These are phyloP conservation scores for Caenorhabditis sp. DNA, from an alignment of 2,888 invertebrate genomes.

Conservation along the genomic window DNA sequence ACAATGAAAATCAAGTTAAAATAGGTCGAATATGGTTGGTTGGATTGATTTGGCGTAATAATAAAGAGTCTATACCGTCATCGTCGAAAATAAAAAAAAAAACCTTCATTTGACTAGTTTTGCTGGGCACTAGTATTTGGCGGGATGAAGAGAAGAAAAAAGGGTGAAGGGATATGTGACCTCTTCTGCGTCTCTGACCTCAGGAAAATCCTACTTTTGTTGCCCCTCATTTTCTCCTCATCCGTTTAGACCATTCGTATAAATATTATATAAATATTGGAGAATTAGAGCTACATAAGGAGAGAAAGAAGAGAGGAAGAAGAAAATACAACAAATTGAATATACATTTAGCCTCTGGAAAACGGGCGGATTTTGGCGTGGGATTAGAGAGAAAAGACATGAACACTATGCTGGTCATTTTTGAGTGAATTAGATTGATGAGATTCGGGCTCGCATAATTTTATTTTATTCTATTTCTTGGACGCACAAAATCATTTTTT, in stretches of 20 bases:
- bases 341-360: constrained; percentile 9
- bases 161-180: constrained; percentile 18
- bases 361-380: constrained; percentile 2
- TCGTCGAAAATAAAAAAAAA: not conserved
- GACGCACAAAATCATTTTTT: constrained; percentile 1
- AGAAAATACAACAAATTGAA: constrained; percentile 8
- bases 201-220: not conserved
- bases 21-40: not conserved
- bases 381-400: constrained; percentile 18
- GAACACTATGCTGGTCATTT: constrained; percentile 35
- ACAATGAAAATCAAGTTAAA: not conserved
- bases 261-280: not conserved
- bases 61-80: not conserved
- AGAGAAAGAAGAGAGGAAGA: constrained; percentile 9
- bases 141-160: constrained; percentile 1
- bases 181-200: constrained; percentile 11
- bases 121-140: not conserved
- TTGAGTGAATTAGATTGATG: constrained; percentile 36
- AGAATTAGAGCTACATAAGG: not conserved
- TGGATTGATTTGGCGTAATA: not conserved
- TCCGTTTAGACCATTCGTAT: not conserved
- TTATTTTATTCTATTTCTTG: constrained; percentile 10
- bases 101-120: constrained; percentile 4
- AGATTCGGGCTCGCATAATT: constrained; percentile 16
- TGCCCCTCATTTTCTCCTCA: not conserved